Conservation (phyloP, 2,797 vertebrate species). For the Staurois parvus region DNA sequence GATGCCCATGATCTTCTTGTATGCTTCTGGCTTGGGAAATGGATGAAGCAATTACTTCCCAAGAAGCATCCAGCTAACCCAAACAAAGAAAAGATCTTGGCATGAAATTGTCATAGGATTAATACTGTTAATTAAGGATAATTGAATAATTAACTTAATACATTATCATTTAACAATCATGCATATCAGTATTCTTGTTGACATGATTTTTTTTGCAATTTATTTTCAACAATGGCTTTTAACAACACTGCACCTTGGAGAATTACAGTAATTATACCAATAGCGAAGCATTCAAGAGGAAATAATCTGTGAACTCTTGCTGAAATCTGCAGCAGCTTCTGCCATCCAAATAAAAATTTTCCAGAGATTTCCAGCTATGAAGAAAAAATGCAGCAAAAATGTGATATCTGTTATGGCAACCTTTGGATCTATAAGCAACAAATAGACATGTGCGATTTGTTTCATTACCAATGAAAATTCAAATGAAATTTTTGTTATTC, state of each 20-base stretch:
- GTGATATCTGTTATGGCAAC: no score
- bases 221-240: constrained; percentile 27
- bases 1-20: background rate
- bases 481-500: no score
- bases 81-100: constrained; percentile 20
- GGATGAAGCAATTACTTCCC: constrained; percentile 1
- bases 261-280: constrained; percentile 16
- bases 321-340: background rate
- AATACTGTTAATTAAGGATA: constrained; percentile 28
- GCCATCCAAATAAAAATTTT: no score
- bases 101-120: constrained; percentile 26
- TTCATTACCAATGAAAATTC: no score
- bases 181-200: constrained; percentile 7
- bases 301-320: background rate
- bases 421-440: no score
- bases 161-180: constrained; percentile 38
- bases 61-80: constrained; percentile 9
- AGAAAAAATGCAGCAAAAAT: no score
- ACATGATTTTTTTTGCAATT: constrained; percentile 29
- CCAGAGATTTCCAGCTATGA: no score
- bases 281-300: constrained; percentile 1
- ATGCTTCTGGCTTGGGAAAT: background rate
- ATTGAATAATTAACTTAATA: constrained; percentile 40
- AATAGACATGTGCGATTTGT: no score
- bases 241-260: constrained; percentile 17